Base-by-base conservation (phyloP, 1,140 invertebrate genomes). In the Apis cerana region DNA sequence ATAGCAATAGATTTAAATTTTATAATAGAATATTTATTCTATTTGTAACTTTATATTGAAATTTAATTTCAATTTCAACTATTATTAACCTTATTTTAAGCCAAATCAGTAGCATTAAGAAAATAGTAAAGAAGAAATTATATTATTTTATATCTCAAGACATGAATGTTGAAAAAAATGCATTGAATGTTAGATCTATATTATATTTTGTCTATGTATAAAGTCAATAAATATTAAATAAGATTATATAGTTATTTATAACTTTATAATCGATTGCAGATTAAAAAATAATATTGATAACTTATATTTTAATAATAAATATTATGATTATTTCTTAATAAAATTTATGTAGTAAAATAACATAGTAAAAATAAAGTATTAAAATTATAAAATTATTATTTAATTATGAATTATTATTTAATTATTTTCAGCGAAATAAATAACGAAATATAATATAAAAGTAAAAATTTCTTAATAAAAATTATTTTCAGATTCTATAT, bases 401-500 rank as follows among this genome's bases (percentile, higher is more conserved):
- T 43, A 43, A 43, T 43, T 7, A 43, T 43, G 5, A 43, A 43
- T n/a, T n/a, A n/a, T n/a, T n/a, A n/a, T 43, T 43, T 43, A 43
- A 43, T 43, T 43, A 43, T 27, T 21, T 76, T 33, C 19, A n/a
- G 19, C 19, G 0, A 65, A 19, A 13, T 19, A 23, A 21, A 1
- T 61, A 27, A 27, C 4, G 8, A 54, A 11, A 50, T 19, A 15
- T 43, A 1, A 19, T 54, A 62, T 12, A 54, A 54, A 21, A 65
- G 3, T 50, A 11, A 64, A 3, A 33, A 54, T n/a, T 11, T 54
- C 12, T 50, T 33, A 65, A 11, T 54, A 7, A 65, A 9, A 75
- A 52, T 64, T 64, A 75, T 33, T 48, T 75, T 17, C 13, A 64
- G 48, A 75, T 75, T 12, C 23, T 64, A 64, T 52, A 64, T 21